Conservation (phyloP, 2,888 invertebrate species). For the Yponomeuta malinellus region DNA sequence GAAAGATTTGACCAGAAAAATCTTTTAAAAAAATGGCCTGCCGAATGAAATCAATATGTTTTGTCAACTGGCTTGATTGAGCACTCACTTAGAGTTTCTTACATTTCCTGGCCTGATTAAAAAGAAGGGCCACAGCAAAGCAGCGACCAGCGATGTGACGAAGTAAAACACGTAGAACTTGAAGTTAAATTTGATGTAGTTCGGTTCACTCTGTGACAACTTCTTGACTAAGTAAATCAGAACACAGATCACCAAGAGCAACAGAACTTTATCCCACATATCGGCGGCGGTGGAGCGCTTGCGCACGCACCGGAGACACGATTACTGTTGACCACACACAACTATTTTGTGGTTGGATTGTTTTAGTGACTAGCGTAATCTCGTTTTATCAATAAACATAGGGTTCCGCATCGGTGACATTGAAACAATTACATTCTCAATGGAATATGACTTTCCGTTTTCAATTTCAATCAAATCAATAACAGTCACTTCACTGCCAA, state of each 20-base stretch:
- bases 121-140: constrained; percentile 47
- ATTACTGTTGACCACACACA: neutral
- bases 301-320: neutral
- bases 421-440: neutral
- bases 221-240: constrained; percentile 42
- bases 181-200: constrained; percentile 43
- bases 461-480: too few relatives aligned
- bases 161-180: constrained; percentile 43
- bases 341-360: neutral
- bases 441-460: neutral
- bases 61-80: neutral
- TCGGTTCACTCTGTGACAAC: constrained; percentile 38
- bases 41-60: too few relatives aligned
- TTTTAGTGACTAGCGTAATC: neutral
- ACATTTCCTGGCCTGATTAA: constrained; percentile 48
- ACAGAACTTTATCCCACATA: constrained; percentile 45
- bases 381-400: neutral
- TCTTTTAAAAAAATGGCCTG: too few relatives aligned
- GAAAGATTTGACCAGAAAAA: too few relatives aligned
- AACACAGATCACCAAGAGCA: constrained; percentile 33
- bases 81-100: constrained; percentile 59
- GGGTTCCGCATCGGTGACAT: neutral
- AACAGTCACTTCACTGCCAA: too few relatives aligned
- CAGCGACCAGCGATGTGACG: constrained; percentile 29
- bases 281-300: neutral